A percentile compares a stretch with the other conserved stretches of the same genome.
These are phyloP conservation scores for Lasioglossum marginatum DNA, from an alignment of 2,888 invertebrate genomes.

Conservation along the genomic window DNA sequence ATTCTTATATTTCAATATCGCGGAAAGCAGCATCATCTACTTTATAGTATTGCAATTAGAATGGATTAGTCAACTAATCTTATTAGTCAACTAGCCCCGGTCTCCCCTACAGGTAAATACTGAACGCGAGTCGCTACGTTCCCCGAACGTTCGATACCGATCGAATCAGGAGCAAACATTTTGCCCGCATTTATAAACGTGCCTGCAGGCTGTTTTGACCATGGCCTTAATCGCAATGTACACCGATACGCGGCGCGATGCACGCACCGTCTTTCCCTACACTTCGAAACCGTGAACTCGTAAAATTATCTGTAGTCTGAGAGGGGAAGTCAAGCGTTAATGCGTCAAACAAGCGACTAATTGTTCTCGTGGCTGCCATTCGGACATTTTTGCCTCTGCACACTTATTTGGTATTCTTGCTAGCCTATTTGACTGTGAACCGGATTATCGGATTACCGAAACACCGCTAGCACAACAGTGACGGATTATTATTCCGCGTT, in stretches of 20 bases:
- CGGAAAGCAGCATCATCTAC: too few relatives aligned
- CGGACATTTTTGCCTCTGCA: not conserved
- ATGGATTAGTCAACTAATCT: too few relatives aligned
- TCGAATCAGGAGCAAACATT: constrained; percentile 66
- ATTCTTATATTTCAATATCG: too few relatives aligned
- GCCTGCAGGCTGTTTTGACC: constrained; percentile 64
- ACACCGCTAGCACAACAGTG: too few relatives aligned
- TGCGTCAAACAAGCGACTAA: not conserved
- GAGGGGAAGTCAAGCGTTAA: not conserved
- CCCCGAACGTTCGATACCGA: constrained; percentile 55
- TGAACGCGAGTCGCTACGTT: not conserved
- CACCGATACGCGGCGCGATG: constrained; percentile 60
- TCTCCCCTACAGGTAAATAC: too few relatives aligned
- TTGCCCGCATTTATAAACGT: constrained; percentile 65
- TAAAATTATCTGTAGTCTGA: constrained; percentile 29
- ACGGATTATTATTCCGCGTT: too few relatives aligned
- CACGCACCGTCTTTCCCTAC: constrained; percentile 64
- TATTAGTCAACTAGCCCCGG: too few relatives aligned
- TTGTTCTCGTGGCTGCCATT: not conserved
- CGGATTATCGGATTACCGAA: not conserved
- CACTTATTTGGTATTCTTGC: not conserved
- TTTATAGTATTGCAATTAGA: too few relatives aligned
- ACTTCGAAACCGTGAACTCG: constrained; percentile 18
- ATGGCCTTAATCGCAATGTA: constrained; percentile 71
- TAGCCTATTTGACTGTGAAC: not conserved